Evolutionary conservation across 2,888 invertebrate genomes (phyloP).

Genomic region (Cephalotes varians): DNA sequence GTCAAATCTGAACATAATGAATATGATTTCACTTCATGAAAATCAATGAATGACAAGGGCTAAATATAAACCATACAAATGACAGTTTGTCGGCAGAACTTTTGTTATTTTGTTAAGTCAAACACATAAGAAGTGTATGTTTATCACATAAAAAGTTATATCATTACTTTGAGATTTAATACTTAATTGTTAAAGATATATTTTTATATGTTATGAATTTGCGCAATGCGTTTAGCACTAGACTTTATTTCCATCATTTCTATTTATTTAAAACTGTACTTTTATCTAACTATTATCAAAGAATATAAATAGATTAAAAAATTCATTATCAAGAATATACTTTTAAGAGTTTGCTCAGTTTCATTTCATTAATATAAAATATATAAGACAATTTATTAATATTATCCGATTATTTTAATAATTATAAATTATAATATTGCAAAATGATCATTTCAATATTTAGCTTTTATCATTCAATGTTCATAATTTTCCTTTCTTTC

Average conservation of each 20-base stretch:
- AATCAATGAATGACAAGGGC: conserved; percentile 12
- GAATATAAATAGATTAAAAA: neutral
- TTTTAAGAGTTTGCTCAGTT: neutral
- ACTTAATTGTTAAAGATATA: neutral
- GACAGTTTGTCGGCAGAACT: neutral
- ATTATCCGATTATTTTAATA: neutral
- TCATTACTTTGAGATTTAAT: neutral
- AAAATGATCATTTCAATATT: neutral
- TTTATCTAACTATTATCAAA: neutral
- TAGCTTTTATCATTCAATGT: neutral
- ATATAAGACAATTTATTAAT: neutral
- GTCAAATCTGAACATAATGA: neutral
- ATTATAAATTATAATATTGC: neutral
- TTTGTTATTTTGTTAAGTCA: neutral
- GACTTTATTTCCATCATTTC: neutral
- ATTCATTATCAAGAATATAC: neutral
- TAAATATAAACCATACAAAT: neutral
- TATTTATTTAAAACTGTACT: neutral
- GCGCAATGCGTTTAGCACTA: neutral
- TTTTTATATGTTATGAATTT: neutral
- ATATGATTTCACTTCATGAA: conserved; percentile 10
- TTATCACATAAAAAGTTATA: neutral
- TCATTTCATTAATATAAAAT: conserved; percentile 7
- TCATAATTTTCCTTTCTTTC: neutral
- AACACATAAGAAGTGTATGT: too few relatives aligned